Evolutionary conservation across 2,113 vertebrate species (phyloP).

Genomic region (Petroica traversi): DNA sequence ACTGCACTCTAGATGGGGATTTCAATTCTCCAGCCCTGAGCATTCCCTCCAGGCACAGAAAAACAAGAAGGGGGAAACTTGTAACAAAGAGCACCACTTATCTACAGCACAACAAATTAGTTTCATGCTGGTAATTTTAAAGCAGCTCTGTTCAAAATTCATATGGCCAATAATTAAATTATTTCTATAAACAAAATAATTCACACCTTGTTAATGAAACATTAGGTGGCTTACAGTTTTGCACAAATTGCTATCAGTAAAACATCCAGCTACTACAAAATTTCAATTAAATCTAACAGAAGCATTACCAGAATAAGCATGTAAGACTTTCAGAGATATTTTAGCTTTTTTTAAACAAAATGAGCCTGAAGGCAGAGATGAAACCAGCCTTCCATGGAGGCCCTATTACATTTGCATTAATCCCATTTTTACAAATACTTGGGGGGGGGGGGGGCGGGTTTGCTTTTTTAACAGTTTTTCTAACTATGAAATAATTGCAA

Average conservation of each 20-base stretch:
- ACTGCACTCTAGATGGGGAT: background rate
- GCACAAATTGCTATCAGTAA: background rate
- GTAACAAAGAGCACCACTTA: constrained; percentile 22
- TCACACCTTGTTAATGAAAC: background rate
- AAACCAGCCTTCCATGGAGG: background rate
- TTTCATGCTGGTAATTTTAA: background rate
- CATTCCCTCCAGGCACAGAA: background rate
- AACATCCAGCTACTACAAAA: background rate
- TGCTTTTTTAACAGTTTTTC: background rate
- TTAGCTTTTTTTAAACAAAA: background rate
- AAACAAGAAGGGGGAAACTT: background rate
- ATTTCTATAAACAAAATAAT: background rate
- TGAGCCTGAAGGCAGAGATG: background rate
- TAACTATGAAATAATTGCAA: background rate
- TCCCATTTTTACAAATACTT: background rate
- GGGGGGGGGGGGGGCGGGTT: too few species aligned
- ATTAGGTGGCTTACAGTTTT: background rate
- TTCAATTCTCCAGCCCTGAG: background rate
- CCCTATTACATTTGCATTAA: background rate
- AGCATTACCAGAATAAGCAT: background rate
- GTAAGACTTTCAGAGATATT: background rate
- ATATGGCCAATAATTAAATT: background rate
- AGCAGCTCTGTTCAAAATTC: background rate
- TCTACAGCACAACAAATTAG: constrained; percentile 15
- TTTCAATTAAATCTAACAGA: background rate